These are phyloP conservation scores for Platycnemis pennipes DNA, from an alignment of 2,888 invertebrate genomes.

Conservation along the genomic window DNA sequence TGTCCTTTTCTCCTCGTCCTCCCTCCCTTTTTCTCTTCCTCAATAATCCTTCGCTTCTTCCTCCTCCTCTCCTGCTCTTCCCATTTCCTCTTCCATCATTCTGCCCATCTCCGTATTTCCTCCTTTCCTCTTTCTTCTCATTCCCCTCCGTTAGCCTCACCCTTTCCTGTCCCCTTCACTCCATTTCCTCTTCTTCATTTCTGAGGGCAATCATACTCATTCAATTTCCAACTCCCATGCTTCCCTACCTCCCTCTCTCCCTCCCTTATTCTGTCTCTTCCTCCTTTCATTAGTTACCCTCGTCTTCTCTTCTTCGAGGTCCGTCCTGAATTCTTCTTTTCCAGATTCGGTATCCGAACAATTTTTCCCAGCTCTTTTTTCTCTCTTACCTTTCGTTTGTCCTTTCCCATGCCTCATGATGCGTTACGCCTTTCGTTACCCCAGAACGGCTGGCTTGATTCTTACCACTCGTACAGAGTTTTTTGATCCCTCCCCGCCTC, in stretches of 20 bases:
- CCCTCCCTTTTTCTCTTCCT: neutral
- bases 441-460: no score
- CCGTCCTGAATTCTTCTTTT: neutral
- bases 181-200: constrained; percentile 21
- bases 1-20: neutral
- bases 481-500: neutral
- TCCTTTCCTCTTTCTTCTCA: neutral
- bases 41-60: no score
- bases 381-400: neutral
- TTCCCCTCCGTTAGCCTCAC: neutral
- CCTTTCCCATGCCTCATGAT: no score
- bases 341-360: neutral
- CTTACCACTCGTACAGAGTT: no score
- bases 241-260: neutral
- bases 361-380: neutral
- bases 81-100: neutral
- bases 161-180: neutral
- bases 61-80: neutral
- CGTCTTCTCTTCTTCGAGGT: neutral
- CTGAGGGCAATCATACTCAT: neutral
- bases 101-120: neutral
- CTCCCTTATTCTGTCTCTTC: neutral
- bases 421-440: no score
- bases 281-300: constrained; percentile 21
- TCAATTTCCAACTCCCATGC: constrained; percentile 14